Conservation (phyloP, 2,113 vertebrate species). For the Cacatua alba region DNA sequence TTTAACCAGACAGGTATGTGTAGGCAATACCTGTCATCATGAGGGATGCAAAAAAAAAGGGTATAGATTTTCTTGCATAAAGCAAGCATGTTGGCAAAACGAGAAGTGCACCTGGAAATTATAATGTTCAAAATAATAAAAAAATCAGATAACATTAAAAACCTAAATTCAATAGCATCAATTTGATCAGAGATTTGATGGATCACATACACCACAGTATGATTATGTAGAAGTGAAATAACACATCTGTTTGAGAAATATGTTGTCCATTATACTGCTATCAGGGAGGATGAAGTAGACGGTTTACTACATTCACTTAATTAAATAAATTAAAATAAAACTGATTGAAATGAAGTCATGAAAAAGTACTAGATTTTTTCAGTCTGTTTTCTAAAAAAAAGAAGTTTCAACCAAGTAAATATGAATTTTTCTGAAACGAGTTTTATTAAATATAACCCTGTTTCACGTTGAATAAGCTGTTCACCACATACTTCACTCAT, state of each 20-base stretch:
- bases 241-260: not conserved
- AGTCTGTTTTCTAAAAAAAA: not conserved
- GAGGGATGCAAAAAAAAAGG: not conserved
- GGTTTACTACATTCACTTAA: not conserved
- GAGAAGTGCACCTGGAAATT: conserved; percentile 38
- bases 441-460: not conserved
- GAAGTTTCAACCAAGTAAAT: not conserved
- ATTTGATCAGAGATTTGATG: conserved; percentile 14
- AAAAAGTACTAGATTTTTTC: not conserved
- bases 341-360: not conserved
- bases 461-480: not conserved
- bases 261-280: not conserved
- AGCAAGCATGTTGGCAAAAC: conserved; percentile 40
- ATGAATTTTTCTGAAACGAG: rapidly evolving
- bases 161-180: not conserved
- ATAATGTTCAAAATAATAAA: conserved; percentile 25
- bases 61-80: conserved; percentile 25
- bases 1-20: not conserved
- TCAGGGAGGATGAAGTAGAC: not conserved
- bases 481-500: not conserved
- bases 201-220: not conserved
- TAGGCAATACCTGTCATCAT: not conserved
- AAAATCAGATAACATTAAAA: not conserved
- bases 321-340: not conserved
- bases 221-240: not conserved